Conservation (phyloP, 1,140 invertebrate species). For the Caenorhabditis briggsae region DNA sequence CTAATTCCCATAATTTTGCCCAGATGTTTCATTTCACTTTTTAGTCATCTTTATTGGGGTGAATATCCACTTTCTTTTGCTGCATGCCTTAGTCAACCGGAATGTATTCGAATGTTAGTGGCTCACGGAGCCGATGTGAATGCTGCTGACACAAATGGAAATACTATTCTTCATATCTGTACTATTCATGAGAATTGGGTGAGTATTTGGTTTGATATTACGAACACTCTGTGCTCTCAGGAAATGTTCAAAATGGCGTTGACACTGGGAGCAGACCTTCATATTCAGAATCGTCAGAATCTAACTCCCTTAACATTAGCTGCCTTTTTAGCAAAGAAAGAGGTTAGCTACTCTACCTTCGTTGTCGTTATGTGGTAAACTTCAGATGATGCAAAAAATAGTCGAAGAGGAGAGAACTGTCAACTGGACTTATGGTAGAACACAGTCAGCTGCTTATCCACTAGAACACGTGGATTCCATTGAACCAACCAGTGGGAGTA, state of each 20-base stretch:
- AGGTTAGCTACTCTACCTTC: constrained; percentile 78
- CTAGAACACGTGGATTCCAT: constrained; percentile 95
- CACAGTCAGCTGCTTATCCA: constrained; percentile 88
- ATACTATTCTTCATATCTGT: constrained; percentile 94
- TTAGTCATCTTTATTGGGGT: constrained; percentile 95
- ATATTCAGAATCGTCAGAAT: constrained; percentile 87
- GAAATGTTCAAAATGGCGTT: constrained; percentile 93
- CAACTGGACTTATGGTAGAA: constrained; percentile 83
- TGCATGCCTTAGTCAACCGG: constrained; percentile 94
- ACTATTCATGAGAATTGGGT: constrained; percentile 96
- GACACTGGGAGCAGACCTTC: constrained; percentile 88
- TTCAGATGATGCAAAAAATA: constrained; percentile 88
- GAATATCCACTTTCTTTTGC: constrained; percentile 96
- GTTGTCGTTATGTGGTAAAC: constrained; percentile 79
- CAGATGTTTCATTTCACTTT: constrained; percentile 29
- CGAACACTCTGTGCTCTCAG: constrained; percentile 79
- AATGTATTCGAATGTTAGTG: constrained; percentile 92
- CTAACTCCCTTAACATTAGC: constrained; percentile 92
- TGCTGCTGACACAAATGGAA: constrained; percentile 94
- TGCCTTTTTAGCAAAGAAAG: constrained; percentile 89
- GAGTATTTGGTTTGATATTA: constrained; percentile 74
- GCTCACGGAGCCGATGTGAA: constrained; percentile 93
- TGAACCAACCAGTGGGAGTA: constrained; percentile 88
- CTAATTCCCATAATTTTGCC: not conserved
- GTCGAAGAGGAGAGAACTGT: constrained; percentile 79